Evolutionary conservation across 2,888 invertebrate species (phyloP).

Genomic region (Agonum fuliginosum): DNA sequence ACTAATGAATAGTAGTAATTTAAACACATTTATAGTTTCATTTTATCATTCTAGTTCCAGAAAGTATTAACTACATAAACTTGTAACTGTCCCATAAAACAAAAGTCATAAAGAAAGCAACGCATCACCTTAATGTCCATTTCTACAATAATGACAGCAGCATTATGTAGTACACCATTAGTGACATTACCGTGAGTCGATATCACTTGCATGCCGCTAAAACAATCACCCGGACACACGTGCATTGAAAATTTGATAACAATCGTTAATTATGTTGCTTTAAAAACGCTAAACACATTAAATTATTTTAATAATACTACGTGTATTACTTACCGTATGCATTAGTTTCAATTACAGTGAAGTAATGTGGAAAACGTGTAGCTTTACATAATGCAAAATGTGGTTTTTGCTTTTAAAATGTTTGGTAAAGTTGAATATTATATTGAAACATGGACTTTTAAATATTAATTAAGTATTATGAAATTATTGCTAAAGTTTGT

Average conservation of each 20-base stretch:
- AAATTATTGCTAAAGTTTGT: too few species aligned
- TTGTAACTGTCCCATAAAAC: too few species aligned
- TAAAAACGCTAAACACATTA: background rate
- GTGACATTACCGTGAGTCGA: background rate
- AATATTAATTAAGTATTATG: too few species aligned
- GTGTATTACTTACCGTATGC: background rate
- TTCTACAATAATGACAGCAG: background rate
- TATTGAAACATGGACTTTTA: too few species aligned
- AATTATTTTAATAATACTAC: background rate
- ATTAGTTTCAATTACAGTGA: background rate
- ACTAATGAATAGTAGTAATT: too few species aligned
- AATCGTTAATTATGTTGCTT: background rate
- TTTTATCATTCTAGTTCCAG: too few species aligned
- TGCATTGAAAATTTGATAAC: background rate
- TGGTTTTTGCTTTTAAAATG: background rate
- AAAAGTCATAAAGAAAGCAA: too few species aligned
- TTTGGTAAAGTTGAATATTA: too few species aligned
- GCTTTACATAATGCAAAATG: background rate
- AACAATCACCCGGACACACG: background rate
- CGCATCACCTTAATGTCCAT: too few species aligned
- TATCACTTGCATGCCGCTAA: background rate
- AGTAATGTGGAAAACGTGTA: background rate
- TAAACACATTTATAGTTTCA: too few species aligned
- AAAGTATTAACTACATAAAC: too few species aligned
- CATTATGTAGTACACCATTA: background rate